Evolutionary conservation across 2,113 vertebrate species (phyloP).

Genomic region (Macaca mulatta): DNA sequence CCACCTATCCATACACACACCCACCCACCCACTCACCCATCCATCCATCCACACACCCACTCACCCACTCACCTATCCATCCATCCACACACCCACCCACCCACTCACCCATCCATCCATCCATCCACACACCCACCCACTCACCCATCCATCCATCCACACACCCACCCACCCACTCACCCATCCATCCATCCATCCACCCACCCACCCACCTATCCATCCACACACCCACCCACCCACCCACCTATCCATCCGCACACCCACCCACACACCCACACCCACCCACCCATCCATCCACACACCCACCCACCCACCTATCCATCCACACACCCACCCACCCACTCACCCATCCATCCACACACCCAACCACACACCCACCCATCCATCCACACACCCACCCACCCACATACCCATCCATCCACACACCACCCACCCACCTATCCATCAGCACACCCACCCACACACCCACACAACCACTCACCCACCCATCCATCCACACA

Average conservation of each 20-base stretch:
- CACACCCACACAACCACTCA: no score
- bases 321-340: no score
- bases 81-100: rapidly evolving
- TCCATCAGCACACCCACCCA: no score
- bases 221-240: rapidly evolving
- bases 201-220: rapidly evolving
- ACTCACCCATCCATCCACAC: background rate
- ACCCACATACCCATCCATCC: rapidly evolving
- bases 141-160: rapidly evolving
- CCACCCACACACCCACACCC: no score
- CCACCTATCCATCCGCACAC: no score
- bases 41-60: no score
- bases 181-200: rapidly evolving
- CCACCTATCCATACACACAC: no score
- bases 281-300: no score
- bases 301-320: no score
- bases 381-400: background rate
- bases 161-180: rapidly evolving
- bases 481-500: no score
- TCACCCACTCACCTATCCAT: rapidly evolving
- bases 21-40: rapidly evolving
- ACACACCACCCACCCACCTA: no score
- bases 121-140: rapidly evolving
- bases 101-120: no score
- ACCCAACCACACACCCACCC: background rate